Conservation (phyloP, 2,797 vertebrate species). For the Sphenodon punctatus region DNA sequence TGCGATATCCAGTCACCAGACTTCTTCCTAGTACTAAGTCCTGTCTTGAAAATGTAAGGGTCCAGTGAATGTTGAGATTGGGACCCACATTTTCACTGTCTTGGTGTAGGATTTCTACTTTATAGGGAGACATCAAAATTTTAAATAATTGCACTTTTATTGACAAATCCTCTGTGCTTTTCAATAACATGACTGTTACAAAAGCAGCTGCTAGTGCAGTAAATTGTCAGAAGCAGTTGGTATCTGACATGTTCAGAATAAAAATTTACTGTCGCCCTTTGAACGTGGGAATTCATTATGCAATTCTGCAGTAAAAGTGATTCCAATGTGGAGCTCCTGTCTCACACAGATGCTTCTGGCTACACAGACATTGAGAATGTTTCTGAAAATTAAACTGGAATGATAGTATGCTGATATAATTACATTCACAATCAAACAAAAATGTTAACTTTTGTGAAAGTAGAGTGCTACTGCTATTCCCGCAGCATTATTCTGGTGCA, state of each 20-base stretch:
- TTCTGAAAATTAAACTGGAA: slow-evolving; percentile 50
- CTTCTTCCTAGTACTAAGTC: not conserved
- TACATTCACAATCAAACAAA: slow-evolving; percentile 57
- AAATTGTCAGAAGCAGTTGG: slow-evolving; percentile 55
- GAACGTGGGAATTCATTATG: slow-evolving; percentile 37
- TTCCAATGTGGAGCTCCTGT: slow-evolving; percentile 42
- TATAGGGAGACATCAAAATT: not conserved
- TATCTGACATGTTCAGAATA: slow-evolving; percentile 48
- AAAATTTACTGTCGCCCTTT: slow-evolving; percentile 35
- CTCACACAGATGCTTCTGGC: slow-evolving; percentile 62
- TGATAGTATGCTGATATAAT: slow-evolving; percentile 53
- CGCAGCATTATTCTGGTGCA: too few species aligned
- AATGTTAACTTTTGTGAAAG: slow-evolving; percentile 41
- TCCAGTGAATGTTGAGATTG: not conserved
- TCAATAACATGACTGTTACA: not conserved
- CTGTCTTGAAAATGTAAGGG: not conserved
- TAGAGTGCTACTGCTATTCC: too few species aligned
- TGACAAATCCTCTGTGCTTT: slow-evolving; percentile 22
- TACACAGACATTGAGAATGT: slow-evolving; percentile 52
- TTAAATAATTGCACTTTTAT: not conserved
- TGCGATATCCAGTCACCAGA: not conserved
- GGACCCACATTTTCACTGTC: not conserved
- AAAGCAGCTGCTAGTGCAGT: slow-evolving; percentile 30
- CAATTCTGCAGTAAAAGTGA: slow-evolving; percentile 62
- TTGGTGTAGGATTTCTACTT: not conserved